Evolutionary conservation across 2,888 invertebrate genomes (phyloP).

Genomic region (Gymnocheta viridis): DNA sequence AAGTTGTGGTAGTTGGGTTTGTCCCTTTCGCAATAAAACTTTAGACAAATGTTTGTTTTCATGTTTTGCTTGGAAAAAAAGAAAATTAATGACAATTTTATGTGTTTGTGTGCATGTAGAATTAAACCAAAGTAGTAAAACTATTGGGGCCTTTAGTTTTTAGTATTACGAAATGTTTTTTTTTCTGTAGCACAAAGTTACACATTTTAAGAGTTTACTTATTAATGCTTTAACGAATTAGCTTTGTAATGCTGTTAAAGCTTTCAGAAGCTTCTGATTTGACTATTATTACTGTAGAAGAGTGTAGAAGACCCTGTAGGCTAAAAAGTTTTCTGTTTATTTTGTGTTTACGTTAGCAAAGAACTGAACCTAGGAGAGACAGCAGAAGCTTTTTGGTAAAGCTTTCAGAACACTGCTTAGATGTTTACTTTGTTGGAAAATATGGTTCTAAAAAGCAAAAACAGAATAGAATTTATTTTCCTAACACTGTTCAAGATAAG

Average conservation of each 20-base stretch:
- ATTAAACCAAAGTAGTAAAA: background rate
- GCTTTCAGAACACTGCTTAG: background rate
- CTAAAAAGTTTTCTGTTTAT: background rate
- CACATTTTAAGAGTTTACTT: background rate
- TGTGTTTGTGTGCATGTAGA: background rate
- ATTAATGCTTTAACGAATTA: background rate
- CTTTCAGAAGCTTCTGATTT: background rate
- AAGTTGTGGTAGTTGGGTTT: background rate
- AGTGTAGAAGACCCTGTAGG: background rate
- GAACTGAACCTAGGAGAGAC: background rate
- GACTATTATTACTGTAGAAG: background rate
- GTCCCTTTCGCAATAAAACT: background rate
- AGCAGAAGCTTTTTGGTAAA: background rate
- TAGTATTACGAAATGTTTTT: background rate
- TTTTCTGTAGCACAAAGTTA: background rate
- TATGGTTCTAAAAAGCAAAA: background rate
- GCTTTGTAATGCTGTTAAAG: background rate
- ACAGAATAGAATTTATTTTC: no score
- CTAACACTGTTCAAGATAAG: no score
- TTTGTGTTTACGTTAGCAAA: background rate
- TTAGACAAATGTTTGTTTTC: constrained; percentile 2
- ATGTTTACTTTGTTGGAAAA: background rate
- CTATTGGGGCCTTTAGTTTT: background rate
- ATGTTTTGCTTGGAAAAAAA: constrained; percentile 7
- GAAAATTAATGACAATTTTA: constrained; percentile 29